Evolutionary conservation across 2,797 vertebrate species (phyloP).

Genomic region (Crypturellus tataupa): DNA sequence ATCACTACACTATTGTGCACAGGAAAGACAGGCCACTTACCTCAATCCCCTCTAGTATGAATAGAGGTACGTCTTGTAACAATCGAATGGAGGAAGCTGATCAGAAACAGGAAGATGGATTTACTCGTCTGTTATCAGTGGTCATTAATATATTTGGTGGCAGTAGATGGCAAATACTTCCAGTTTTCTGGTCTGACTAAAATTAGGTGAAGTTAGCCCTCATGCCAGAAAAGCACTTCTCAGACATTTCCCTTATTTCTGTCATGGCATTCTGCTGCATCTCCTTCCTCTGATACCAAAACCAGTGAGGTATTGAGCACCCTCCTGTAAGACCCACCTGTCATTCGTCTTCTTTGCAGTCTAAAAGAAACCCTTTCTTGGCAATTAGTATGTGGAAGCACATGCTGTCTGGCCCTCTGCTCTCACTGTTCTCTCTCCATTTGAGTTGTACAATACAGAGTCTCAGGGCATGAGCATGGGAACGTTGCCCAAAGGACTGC

Average conservation of each 20-base stretch:
- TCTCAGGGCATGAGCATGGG: background rate
- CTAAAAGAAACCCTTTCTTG: background rate
- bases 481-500: background rate
- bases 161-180: background rate
- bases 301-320: background rate
- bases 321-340: fast-evolving
- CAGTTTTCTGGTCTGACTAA: background rate
- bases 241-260: constrained; percentile 24
- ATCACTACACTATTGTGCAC: background rate
- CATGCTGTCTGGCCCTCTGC: fast-evolving
- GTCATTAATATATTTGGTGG: background rate
- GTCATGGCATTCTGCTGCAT: background rate
- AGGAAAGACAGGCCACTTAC: background rate
- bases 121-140: background rate
- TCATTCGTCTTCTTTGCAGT: background rate
- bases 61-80: background rate
- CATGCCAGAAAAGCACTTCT: constrained; percentile 21
- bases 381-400: background rate
- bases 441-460: background rate
- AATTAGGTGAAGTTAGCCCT: constrained; percentile 19
- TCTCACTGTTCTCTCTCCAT: fast-evolving
- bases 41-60: background rate
- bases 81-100: background rate
- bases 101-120: background rate
- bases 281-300: background rate